Conservation (phyloP, 2,888 invertebrate species). For the Micropterix aruncella region DNA sequence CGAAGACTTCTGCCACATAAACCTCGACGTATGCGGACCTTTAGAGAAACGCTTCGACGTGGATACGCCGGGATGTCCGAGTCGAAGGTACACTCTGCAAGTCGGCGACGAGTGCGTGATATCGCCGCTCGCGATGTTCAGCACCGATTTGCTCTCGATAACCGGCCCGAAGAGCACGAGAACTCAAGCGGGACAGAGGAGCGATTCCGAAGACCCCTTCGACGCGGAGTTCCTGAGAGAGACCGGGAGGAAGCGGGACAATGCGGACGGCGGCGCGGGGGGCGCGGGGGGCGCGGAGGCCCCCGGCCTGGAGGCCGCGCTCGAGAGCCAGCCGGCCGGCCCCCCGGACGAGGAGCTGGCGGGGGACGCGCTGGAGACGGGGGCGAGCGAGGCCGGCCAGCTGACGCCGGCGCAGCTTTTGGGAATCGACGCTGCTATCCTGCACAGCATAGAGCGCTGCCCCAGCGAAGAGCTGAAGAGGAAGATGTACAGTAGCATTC, state of each 20-base stretch:
- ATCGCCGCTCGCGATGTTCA: constrained; percentile 78
- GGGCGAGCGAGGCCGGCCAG: constrained; percentile 49
- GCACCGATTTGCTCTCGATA: constrained; percentile 76
- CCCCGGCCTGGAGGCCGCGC: constrained; percentile 30
- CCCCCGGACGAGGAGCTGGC: constrained; percentile 59
- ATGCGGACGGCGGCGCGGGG: constrained; percentile 21
- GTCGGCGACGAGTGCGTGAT: constrained; percentile 89
- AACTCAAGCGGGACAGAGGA: constrained; percentile 54
- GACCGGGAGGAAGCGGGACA: constrained; percentile 51
- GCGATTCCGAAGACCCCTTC: constrained; percentile 85
- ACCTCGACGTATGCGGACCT: constrained; percentile 79
- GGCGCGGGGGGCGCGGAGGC: constrained; percentile 28
- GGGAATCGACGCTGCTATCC: constrained; percentile 79
- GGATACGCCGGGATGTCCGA: constrained; percentile 52
- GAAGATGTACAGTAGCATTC: constrained; percentile 87
- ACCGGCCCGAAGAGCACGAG: constrained; percentile 64
- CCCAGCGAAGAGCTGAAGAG: constrained; percentile 78
- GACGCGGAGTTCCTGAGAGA: constrained; percentile 86
- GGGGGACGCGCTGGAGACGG: constrained; percentile 46
- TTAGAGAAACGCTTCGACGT: constrained; percentile 69
- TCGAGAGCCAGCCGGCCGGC: constrained; percentile 30
- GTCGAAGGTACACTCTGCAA: constrained; percentile 60
- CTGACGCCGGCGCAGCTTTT: constrained; percentile 67
- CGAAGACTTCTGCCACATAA: constrained; percentile 82
- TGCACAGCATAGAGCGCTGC: constrained; percentile 85